Base-by-base conservation (phyloP, 2,113 vertebrate species). In the Nyctereutes procyonoides region DNA sequence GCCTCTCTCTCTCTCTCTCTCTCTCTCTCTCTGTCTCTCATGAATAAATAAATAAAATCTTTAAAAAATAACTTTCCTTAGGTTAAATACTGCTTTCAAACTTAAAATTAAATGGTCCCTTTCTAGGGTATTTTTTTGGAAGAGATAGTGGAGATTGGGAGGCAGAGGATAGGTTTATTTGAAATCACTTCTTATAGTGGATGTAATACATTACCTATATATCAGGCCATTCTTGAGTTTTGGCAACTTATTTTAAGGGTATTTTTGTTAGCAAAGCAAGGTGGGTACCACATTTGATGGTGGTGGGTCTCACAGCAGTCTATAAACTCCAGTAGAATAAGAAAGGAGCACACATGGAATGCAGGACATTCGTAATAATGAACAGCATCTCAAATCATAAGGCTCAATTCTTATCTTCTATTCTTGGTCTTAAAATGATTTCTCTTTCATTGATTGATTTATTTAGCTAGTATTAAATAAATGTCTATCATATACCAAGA, bases 391-490 rank as follows among this genome's bases (percentile, higher is more conserved):
- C 32, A 74, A 87, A 26, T 88, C 38, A 74, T 6, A 58, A 22
- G 32, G 3, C 14, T 74, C 67, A 74, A 16, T 51, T 88, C 85
- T 51, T 20, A 5, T 69, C 51, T 77, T 16, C 15, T 62, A 14
- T 48, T 71, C 5, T 81, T 94, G 58, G 28, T 87, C 11, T 82
- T n/a, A 30, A 94, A 81, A 86, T 91, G 22, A 67, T n/a, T 79
- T 79, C 48, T 53, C 12, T 77, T 65, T 91, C 16, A 58, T 56
- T 74, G 80, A 48, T 15, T 35, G 67, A 56, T 86, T 81, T 76
- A 81, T 74, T 94, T 88, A 67, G 48, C 30, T 88, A 65, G 65
- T 76, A 87, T 43, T 87, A 65, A 88, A 88, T 74, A 51, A 51
- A 65, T 63, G 4, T 87, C 35, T 80, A 55, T 53, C 26, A 79